phyloP scores from a whole-genome alignment of 2,113 vertebrate species.

The Entomyzon cyanotis region DNA sequence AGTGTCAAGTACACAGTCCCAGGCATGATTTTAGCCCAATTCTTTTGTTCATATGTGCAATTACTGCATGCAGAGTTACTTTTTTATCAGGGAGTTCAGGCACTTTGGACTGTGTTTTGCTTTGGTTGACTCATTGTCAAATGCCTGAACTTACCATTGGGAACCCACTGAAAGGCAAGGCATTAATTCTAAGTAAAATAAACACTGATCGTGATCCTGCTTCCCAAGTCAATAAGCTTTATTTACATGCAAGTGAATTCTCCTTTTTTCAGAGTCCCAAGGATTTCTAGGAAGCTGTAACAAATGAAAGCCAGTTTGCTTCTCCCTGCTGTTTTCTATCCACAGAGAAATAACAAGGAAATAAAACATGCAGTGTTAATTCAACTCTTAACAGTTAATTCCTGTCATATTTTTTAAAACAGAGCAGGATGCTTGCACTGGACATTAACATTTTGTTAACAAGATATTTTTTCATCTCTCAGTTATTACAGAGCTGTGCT shows the following conservation, averaged over 20 bases:
- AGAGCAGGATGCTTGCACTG: background rate
- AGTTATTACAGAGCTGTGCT: background rate
- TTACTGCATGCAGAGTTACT: background rate
- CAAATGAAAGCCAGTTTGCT: background rate
- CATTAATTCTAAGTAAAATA: background rate
- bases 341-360: background rate
- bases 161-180: background rate
- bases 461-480: background rate
- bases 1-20: background rate
- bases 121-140: background rate
- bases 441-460: background rate
- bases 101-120: background rate
- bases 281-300: conserved; percentile 8
- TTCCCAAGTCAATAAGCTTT: background rate
- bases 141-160: background rate
- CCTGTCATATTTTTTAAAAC: background rate
- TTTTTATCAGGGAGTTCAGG: background rate
- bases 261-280: conserved; percentile 4
- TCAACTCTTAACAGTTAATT: background rate
- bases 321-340: background rate
- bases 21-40: background rate
- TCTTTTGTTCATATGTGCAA: background rate
- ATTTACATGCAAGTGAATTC: conserved; percentile 12
- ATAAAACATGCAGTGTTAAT: conserved; percentile 5
- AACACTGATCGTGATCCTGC: background rate